Base-by-base conservation (phyloP, 2,888 invertebrate species). In the Hydraecia micacea region DNA sequence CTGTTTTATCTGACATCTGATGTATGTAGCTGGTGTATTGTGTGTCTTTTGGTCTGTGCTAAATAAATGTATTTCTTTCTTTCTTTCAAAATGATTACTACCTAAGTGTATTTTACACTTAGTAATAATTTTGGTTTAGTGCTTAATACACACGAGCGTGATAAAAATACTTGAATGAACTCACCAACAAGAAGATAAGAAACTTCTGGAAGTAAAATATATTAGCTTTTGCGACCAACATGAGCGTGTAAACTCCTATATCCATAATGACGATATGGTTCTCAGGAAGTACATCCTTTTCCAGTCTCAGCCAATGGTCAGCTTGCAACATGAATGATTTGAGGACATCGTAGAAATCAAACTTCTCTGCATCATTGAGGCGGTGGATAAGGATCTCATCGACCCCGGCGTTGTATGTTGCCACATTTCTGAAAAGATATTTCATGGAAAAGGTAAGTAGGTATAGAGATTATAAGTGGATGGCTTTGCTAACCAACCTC, bases 131-230 rank as follows among this genome's bases (percentile, higher is more conserved):
- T 42, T 42, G 42, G 3, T 42, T 42, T 42, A 42, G 46, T 46
- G 46, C 46, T 46, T 46, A 46, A 46, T 46, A 13, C 52, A 25
- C 55, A 55, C 3, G 9, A 55, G 55, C 25, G 21, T 36, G 2
- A 6, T 21, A 5, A 55, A 52, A 28, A 5, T 0, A 21, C 15
- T 18, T 36, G 0, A 25, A 42, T 15, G 11, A 8, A 91, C 93
- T 93, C 88, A 96, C 96, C 92, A 96, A 88, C 85, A 96, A 89
- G 84, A 85, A 96, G 3, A 93, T 49, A 2, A 95, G 25, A 65
- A 95, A 95, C 85, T 95, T 95, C 79, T 95, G 95, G 32, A 95
- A 93, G 85, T 89, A 94, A 89, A 96, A 93, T 18, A 96, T 82
- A 75, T 96, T 96, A 60, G 91, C 73, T 91, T 93, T 96, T 0